Conservation (phyloP, 2,888 invertebrate genomes). For the Drepanosiphum platanoidis region DNA sequence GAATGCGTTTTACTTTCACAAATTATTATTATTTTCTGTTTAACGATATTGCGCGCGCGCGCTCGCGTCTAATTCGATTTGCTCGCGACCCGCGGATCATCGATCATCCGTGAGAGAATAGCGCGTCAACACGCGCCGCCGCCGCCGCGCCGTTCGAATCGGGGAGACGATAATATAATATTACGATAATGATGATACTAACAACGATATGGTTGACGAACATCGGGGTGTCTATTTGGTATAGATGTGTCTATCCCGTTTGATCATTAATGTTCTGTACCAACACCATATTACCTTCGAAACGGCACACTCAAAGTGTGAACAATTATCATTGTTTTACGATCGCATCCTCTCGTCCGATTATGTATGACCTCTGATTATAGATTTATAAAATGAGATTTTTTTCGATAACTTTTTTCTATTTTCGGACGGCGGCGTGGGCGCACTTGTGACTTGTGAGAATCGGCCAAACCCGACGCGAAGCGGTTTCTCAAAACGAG, state of each 20-base stretch:
- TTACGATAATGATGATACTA: not conserved
- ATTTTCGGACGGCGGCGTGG: too few relatives aligned
- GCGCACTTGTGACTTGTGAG: too few relatives aligned
- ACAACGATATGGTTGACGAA: not conserved
- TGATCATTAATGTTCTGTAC: not conserved
- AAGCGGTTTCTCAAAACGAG: too few relatives aligned
- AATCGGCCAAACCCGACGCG: too few relatives aligned
- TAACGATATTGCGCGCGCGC: not conserved
- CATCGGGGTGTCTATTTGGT: not conserved
- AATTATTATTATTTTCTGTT: not conserved
- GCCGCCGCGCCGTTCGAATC: not conserved
- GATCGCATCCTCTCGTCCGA: too few relatives aligned
- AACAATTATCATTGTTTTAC: too few relatives aligned
- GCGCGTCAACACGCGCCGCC: too few relatives aligned
- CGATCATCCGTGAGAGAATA: conserved; percentile 10
- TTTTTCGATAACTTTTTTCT: too few relatives aligned
- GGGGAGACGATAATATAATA: not conserved
- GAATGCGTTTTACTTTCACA: conserved; percentile 46
- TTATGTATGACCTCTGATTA: too few relatives aligned
- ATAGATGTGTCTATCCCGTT: not conserved
- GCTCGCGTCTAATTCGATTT: conserved; percentile 1
- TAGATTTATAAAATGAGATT: too few relatives aligned
- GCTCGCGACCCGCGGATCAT: not conserved
- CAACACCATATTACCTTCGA: too few relatives aligned
- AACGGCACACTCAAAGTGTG: too few relatives aligned